A percentile compares a stretch with the other conserved stretches of the same genome.
These are phyloP conservation scores for Orchestes rusci DNA, from an alignment of 2,888 invertebrate species.

Conservation along the genomic window DNA sequence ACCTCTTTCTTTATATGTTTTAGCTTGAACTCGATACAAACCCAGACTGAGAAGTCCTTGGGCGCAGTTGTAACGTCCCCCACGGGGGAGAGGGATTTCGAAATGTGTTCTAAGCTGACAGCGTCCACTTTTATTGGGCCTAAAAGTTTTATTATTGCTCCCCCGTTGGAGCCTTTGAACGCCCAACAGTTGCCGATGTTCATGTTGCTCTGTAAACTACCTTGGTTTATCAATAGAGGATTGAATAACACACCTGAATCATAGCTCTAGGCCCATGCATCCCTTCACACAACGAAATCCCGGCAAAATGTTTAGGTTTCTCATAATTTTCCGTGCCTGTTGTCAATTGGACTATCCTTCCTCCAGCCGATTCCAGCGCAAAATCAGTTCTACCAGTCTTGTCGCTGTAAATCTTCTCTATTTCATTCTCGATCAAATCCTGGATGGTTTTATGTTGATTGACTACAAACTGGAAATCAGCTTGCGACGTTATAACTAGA, in stretches of 20 bases:
- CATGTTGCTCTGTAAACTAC: slow-evolving; percentile 49
- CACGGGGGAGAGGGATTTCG: slow-evolving; percentile 63
- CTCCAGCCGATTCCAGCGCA: slow-evolving; percentile 42
- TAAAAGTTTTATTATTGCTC: slow-evolving; percentile 65
- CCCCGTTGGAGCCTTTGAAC: slow-evolving; percentile 66
- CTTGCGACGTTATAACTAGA: too few species aligned
- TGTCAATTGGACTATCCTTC: slow-evolving; percentile 36
- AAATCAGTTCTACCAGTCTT: slow-evolving; percentile 40
- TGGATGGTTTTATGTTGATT: slow-evolving; percentile 21
- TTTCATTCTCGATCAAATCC: slow-evolving; percentile 29
- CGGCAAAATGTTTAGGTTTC: slow-evolving; percentile 39
- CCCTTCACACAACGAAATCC: slow-evolving; percentile 44
- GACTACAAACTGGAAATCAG: too few species aligned
- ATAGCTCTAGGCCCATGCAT: slow-evolving; percentile 43
- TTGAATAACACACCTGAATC: slow-evolving; percentile 45
- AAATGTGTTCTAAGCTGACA: slow-evolving; percentile 74
- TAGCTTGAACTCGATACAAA: too few species aligned
- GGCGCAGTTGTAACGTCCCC: slow-evolving; percentile 65
- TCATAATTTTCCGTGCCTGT: slow-evolving; percentile 42
- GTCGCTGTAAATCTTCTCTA: slow-evolving; percentile 35
- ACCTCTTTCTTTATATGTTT: too few species aligned
- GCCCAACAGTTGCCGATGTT: slow-evolving; percentile 86
- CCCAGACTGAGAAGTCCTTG: slow-evolving; percentile 54
- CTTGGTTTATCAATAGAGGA: too few species aligned
- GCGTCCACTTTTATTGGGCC: slow-evolving; percentile 58